phyloP scores from a whole-genome alignment of 2,888 invertebrate genomes.

The Ichneumon xanthorius region DNA sequence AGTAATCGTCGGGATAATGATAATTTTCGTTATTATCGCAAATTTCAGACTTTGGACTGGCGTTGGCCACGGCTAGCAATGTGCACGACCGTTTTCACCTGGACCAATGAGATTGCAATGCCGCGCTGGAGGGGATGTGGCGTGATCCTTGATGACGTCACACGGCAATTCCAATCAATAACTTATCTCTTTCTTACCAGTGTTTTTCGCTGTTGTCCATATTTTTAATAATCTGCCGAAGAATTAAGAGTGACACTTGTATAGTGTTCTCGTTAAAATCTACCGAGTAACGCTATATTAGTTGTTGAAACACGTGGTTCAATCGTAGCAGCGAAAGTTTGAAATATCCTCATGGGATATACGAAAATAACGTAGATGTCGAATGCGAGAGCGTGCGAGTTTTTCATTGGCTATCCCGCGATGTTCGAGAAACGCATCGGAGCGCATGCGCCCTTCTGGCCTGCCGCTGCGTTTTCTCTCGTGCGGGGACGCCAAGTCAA shows the following conservation, averaged over 20 bases:
- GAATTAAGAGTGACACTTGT: conserved; percentile 25
- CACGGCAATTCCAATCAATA: conserved; percentile 69
- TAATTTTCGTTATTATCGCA: conserved; percentile 24
- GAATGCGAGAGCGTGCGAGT: not conserved
- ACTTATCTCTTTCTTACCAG: conserved; percentile 44
- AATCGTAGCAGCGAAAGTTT: conserved; percentile 20
- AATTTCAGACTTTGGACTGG: conserved; percentile 66
- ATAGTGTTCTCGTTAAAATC: not conserved
- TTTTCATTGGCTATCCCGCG: conserved; percentile 6
- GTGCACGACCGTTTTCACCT: conserved; percentile 74
- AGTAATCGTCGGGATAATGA: not conserved
- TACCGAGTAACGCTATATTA: conserved; percentile 29
- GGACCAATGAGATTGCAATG: conserved; percentile 79
- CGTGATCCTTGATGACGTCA: conserved; percentile 84
- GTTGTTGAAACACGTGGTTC: conserved; percentile 51
- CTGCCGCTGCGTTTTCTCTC: no score
- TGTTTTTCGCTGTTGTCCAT: conserved; percentile 15
- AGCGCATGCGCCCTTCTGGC: conserved; percentile 9
- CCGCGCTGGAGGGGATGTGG: conserved; percentile 82
- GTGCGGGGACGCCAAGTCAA: not conserved
- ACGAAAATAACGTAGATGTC: not conserved
- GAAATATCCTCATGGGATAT: conserved; percentile 25
- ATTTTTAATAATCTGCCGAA: conserved; percentile 20
- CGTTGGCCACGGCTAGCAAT: conserved; percentile 65
- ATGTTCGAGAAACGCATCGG: not conserved